These are phyloP conservation scores for Poecilobothrus nobilitatus DNA, from an alignment of 2,888 invertebrate genomes.

Conservation along the genomic window DNA sequence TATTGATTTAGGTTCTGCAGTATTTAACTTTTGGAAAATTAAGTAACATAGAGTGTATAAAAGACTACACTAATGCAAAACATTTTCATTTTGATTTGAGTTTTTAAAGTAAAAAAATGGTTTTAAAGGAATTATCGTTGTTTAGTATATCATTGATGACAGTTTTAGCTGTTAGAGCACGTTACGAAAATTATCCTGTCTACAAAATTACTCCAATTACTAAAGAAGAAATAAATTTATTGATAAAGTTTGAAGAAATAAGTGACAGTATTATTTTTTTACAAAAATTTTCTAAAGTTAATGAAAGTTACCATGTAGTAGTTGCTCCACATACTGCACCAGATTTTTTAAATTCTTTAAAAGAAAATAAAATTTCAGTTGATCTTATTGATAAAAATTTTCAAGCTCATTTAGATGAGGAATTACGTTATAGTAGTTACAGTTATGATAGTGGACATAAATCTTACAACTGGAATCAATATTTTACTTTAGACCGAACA, in stretches of 20 bases:
- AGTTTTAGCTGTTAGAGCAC: constrained; percentile 27
- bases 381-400: constrained; percentile 41
- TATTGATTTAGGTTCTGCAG: too few relatives aligned
- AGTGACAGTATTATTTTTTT: constrained; percentile 46
- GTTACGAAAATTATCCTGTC: constrained; percentile 52
- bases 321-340: constrained; percentile 37
- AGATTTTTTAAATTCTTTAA: constrained; percentile 32
- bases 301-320: constrained; percentile 46
- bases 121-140: neutral
- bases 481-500: constrained; percentile 43
- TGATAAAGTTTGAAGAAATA: constrained; percentile 44
- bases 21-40: too few relatives aligned
- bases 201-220: constrained; percentile 50
- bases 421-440: constrained; percentile 15
- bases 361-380: constrained; percentile 43
- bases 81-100: too few relatives aligned
- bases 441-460: constrained; percentile 22
- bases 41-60: too few relatives aligned
- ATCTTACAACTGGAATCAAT: constrained; percentile 34
- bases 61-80: too few relatives aligned
- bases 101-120: neutral
- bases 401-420: constrained; percentile 34
- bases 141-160: neutral
- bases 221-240: constrained; percentile 46
- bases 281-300: constrained; percentile 42